A percentile compares a stretch with the other conserved stretches of the same genome.
Evolutionary conservation across 2,888 invertebrate genomes (phyloP).

Genomic region (Hartigia nigra): DNA sequence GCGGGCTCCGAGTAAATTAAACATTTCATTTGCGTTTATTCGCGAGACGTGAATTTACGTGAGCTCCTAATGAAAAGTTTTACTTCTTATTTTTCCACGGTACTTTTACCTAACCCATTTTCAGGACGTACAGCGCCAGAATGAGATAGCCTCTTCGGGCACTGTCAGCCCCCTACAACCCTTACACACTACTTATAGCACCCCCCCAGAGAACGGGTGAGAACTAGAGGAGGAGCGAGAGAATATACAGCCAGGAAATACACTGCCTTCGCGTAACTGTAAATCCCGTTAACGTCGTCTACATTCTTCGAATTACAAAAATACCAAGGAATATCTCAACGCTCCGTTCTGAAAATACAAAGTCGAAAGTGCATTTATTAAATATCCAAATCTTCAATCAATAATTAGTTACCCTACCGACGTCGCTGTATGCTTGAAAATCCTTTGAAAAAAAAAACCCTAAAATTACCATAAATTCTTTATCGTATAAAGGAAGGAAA

Average conservation of each 20-base stretch:
- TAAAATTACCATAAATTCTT: background rate
- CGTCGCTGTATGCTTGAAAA: background rate
- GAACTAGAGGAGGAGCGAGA: background rate
- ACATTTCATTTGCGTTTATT: constrained; percentile 44
- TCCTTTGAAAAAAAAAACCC: background rate
- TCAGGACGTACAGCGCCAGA: background rate
- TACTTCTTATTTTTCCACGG: constrained; percentile 14
- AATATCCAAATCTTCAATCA: background rate
- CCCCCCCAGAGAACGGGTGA: background rate
- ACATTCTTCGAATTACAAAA: background rate
- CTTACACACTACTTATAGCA: background rate
- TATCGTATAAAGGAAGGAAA: background rate
- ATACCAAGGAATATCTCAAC: background rate
- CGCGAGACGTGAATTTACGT: constrained; percentile 33
- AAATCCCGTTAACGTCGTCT: constrained; percentile 3
- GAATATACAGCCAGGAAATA: background rate
- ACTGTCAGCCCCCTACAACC: background rate
- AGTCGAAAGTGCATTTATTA: background rate
- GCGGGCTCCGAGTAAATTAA: constrained; percentile 42
- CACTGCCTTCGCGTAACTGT: background rate
- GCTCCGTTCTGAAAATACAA: background rate
- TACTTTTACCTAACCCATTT: background rate
- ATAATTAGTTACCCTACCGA: background rate
- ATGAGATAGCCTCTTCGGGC: background rate
- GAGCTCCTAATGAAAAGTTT: constrained; percentile 20